Conservation (phyloP, 1,140 invertebrate genomes). For the Calephelis virginiensis region DNA sequence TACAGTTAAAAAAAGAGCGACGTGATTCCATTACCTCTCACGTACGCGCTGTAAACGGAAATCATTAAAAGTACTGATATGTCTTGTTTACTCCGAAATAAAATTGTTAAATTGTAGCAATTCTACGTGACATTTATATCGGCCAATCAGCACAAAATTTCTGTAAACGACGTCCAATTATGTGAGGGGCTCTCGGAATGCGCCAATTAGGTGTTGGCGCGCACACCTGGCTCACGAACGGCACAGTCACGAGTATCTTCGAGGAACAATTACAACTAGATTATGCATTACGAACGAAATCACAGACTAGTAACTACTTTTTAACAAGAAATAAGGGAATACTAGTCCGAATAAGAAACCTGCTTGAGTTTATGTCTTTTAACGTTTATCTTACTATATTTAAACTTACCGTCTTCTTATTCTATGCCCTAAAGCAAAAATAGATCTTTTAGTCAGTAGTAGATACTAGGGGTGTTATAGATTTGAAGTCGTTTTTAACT, state of each 20-base stretch:
- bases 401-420: too few species aligned
- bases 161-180: slow-evolving; percentile 69
- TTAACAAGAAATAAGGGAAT: not conserved
- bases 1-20: slow-evolving; percentile 17
- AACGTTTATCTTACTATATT: too few species aligned
- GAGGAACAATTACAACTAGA: not conserved
- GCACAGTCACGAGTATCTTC: slow-evolving; percentile 26
- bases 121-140: slow-evolving; percentile 52
- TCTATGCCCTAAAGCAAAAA: too few species aligned
- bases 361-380: too few species aligned
- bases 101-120: slow-evolving; percentile 6
- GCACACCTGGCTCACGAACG: slow-evolving; percentile 64
- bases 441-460: too few species aligned
- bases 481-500: too few species aligned
- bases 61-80: slow-evolving; percentile 9
- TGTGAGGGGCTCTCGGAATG: slow-evolving; percentile 56
- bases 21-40: not conserved
- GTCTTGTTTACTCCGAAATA: slow-evolving; percentile 10
- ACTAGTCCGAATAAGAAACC: not conserved
- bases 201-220: slow-evolving; percentile 62
- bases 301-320: not conserved
- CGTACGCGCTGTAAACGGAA: slow-evolving; percentile 1
- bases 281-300: not conserved
- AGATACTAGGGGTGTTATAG: too few species aligned
- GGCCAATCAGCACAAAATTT: slow-evolving; percentile 57